Conservation (phyloP, 2,797 vertebrate genomes). For the Sorex maritimensis region DNA sequence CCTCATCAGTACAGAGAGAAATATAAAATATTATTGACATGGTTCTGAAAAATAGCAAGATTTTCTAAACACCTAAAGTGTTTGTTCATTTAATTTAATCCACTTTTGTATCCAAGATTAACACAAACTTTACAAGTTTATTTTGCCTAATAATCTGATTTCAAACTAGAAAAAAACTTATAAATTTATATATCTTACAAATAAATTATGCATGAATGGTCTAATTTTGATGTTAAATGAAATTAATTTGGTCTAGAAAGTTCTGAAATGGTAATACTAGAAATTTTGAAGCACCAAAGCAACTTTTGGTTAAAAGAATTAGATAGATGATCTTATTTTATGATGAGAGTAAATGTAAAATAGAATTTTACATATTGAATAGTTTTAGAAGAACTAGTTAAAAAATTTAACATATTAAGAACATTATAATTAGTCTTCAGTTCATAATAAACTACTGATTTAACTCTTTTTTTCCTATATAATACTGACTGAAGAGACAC, state of each 20-base stretch:
- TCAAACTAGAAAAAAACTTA: conserved; percentile 43
- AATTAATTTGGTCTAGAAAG: conserved; percentile 61
- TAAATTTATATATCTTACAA: not conserved
- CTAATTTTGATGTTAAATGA: conserved; percentile 36
- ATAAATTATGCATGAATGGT: not conserved
- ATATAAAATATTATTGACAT: not conserved
- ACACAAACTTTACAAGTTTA: not conserved
- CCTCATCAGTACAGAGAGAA: conserved; percentile 26
- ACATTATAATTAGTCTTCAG: not conserved
- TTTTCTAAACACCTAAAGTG: not conserved
- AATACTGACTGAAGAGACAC: not conserved
- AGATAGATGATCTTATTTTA: not conserved
- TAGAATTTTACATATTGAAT: not conserved
- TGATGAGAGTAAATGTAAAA: conserved; percentile 11
- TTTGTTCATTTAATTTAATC: conserved; percentile 20
- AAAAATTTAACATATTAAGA: not conserved
- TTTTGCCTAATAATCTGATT: not conserved
- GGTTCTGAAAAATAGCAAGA: not conserved
- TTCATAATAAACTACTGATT: not conserved
- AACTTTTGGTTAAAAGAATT: not conserved
- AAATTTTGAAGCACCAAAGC: not conserved
- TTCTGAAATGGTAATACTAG: not conserved
- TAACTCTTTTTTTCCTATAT: not conserved
- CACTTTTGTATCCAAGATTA: not conserved
- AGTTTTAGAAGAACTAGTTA: not conserved